phyloP scores from a whole-genome alignment of 2,113 vertebrate genomes.

The Apus apus region DNA sequence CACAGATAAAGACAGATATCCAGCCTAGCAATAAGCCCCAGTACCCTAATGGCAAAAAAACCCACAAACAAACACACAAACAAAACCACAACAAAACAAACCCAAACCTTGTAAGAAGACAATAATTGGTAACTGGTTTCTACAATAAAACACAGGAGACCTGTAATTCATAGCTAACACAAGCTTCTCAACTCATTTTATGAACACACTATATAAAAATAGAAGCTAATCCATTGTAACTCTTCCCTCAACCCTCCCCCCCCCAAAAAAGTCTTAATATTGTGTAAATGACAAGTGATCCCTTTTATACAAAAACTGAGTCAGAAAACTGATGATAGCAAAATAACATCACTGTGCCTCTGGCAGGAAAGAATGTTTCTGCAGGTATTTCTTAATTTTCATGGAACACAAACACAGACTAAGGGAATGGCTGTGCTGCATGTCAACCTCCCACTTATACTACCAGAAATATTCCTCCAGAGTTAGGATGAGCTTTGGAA shows the following conservation, averaged over 20 bases:
- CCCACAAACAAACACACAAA: too few relatives aligned
- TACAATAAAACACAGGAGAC: background rate
- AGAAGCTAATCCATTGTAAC: background rate
- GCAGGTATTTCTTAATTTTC: background rate
- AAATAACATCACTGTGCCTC: background rate
- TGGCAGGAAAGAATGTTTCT: background rate
- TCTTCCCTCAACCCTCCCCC: background rate
- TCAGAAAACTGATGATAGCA: background rate
- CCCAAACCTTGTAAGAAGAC: background rate
- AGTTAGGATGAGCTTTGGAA: background rate
- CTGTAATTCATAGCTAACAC: background rate
- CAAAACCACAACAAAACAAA: too few relatives aligned
- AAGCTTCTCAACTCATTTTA: background rate
- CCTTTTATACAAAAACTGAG: background rate
- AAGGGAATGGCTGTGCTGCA: background rate
- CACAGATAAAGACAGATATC: background rate
- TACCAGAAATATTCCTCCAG: background rate
- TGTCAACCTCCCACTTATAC: background rate
- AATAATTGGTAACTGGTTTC: background rate
- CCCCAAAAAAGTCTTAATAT: background rate
- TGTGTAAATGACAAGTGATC: background rate
- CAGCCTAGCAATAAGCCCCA: background rate
- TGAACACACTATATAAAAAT: background rate
- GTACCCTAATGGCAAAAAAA: too few relatives aligned
- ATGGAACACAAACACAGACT: background rate